These are phyloP conservation scores for Ruditapes philippinarum DNA, from an alignment of 1,140 invertebrate genomes.

Conservation along the genomic window DNA sequence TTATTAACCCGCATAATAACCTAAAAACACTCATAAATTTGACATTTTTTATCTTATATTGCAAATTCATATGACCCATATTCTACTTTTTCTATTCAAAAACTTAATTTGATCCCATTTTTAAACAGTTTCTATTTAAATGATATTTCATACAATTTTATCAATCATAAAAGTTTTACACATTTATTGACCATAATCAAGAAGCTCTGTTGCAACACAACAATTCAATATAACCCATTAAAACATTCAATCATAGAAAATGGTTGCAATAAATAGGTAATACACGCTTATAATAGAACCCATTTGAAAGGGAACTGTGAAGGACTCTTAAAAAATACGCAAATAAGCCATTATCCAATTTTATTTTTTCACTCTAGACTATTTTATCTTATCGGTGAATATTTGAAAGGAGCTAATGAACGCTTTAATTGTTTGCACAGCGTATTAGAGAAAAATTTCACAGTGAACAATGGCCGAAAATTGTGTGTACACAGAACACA, in stretches of 20 bases:
- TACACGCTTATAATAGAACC: conserved; percentile 3
- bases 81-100: no score
- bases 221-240: conserved; percentile 42
- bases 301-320: background rate
- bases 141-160: background rate
- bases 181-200: conserved; percentile 27
- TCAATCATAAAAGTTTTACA: conserved; percentile 16
- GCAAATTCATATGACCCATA: no score
- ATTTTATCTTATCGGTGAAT: conserved; percentile 50
- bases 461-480: background rate
- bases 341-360: conserved; percentile 20
- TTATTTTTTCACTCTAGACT: background rate
- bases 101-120: no score
- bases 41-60: no score
- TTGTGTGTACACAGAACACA: background rate
- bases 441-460: conserved; percentile 37
- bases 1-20: no score
- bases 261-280: conserved; percentile 14
- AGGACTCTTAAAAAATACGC: background rate
- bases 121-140: background rate
- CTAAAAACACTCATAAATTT: no score
- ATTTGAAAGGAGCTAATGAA: conserved; percentile 52
- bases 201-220: background rate
- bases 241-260: conserved; percentile 23
- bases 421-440: conserved; percentile 46